A percentile compares a stretch with the other conserved stretches of the same genome.
These are phyloP conservation scores for Dryobotodes eremita DNA, from an alignment of 2,888 invertebrate species.

Conservation along the genomic window DNA sequence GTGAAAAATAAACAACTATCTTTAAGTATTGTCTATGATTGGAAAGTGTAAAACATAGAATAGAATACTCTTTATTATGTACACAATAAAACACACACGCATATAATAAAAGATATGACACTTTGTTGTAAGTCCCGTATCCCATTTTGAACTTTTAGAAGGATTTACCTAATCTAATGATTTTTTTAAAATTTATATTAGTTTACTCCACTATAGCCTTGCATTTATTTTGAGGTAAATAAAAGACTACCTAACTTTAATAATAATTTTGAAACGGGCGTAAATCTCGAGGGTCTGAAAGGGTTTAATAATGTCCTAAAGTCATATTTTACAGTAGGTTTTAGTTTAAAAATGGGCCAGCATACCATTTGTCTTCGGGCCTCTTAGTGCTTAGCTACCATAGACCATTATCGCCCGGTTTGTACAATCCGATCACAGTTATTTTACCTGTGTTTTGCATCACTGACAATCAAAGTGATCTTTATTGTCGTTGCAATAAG, in stretches of 20 bases:
- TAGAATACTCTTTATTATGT: too few relatives aligned
- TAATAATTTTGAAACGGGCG: constrained; percentile 1
- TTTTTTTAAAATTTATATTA: neutral
- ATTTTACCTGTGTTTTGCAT: too few relatives aligned
- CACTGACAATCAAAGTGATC: too few relatives aligned
- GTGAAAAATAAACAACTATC: neutral
- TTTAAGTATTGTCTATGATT: constrained; percentile 6
- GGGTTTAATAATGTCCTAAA: neutral
- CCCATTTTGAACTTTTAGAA: constrained; percentile 37
- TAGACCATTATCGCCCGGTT: too few relatives aligned
- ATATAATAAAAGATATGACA: neutral
- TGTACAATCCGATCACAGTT: too few relatives aligned
- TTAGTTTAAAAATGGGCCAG: neutral
- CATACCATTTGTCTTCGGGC: neutral
- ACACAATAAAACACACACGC: too few relatives aligned
- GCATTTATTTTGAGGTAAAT: constrained; percentile 52
- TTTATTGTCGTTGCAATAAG: too few relatives aligned
- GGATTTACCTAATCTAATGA: constrained; percentile 9
- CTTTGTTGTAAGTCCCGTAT: neutral
- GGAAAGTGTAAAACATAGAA: constrained; percentile 2
- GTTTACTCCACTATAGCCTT: constrained; percentile 34
- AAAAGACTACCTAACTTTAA: constrained; percentile 12
- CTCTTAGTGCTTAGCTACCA: too few relatives aligned
- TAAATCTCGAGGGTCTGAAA: neutral
- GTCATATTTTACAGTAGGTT: too few relatives aligned